Base-by-base conservation (phyloP, 2,113 vertebrate genomes). In the Pteruthius melanotis region DNA sequence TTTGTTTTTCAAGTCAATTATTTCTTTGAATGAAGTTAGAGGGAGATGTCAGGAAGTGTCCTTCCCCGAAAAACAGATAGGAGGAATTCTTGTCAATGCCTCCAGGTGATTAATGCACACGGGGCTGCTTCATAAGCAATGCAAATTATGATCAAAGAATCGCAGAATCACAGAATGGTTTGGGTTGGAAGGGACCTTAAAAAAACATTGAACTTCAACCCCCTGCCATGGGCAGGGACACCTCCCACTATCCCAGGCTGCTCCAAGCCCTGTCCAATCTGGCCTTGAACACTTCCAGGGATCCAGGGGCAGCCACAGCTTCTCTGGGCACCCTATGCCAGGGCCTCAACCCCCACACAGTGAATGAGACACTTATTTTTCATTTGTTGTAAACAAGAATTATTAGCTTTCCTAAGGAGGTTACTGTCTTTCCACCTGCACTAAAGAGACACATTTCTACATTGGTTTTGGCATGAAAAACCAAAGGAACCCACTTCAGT, bases 321-420 rank as follows among this genome's bases (percentile, higher is more conserved):
- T 5, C 78, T 42, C n/a, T 60, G 69, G 33, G 9, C 2, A 66
- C 0, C 3, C 33, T 35, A 24, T 53, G 39, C 16, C 53, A 82
- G 24, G 11, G 9, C 20, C 15, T 60, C 0, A 0, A 16, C 4
- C 2, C 16, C 5, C 3, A 0, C 7, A 13, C 11, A 23, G 37
- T 31, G 39, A 40, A 52, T 10, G 7, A 28, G 5, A 17, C 1
- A 3, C 1, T 4, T 44, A 33, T 66, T 24, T 28, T 26, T 23
- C 4, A 5, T 49, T 65, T 39, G 2, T 17, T 74, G 27, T 23
- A 57, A 60, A 40, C 30, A 70, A 27, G 24, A 83, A 54, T 33
- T 33, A 23, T 28, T 19, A 0, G 1, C 20, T 69, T 72, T 57
- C 61, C 14, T 15, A 52, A 45, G 6, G 9, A 42, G 6, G 8